These are phyloP conservation scores for Azemiops feae DNA, from an alignment of 2,113 vertebrate genomes.

Conservation along the genomic window DNA sequence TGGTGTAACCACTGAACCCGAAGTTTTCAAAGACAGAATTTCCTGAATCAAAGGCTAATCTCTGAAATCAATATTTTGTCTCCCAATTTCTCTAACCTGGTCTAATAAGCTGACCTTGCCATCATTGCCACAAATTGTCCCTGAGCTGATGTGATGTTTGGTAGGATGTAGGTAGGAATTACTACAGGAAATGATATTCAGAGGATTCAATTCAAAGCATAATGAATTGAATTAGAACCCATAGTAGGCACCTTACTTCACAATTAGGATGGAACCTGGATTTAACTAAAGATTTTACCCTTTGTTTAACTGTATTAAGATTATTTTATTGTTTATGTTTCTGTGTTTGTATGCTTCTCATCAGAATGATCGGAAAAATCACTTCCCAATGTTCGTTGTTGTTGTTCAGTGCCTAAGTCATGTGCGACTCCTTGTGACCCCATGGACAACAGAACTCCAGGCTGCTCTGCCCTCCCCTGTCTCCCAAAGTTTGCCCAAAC, in stretches of 20 bases:
- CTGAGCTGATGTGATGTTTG: not conserved
- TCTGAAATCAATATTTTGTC: not conserved
- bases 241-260: not conserved
- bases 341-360: not conserved
- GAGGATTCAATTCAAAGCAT: not conserved
- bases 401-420: too few species aligned
- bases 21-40: not conserved
- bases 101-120: not conserved
- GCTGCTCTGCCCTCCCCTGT: too few species aligned
- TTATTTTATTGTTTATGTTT: not conserved
- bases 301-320: not conserved
- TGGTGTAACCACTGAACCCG: not conserved
- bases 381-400: not conserved
- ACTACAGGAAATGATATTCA: not conserved
- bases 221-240: not conserved
- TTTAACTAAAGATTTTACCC: not conserved
- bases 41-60: not conserved
- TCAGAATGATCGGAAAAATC: not conserved
- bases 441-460: too few species aligned
- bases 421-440: too few species aligned
- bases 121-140: not conserved
- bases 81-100: not conserved
- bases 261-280: not conserved
- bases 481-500: too few species aligned
- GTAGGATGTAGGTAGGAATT: not conserved